A percentile compares a stretch with the other conserved stretches of the same genome.
Evolutionary conservation across 1,140 invertebrate species (phyloP).

Genomic region (Tribolium castaneum): DNA sequence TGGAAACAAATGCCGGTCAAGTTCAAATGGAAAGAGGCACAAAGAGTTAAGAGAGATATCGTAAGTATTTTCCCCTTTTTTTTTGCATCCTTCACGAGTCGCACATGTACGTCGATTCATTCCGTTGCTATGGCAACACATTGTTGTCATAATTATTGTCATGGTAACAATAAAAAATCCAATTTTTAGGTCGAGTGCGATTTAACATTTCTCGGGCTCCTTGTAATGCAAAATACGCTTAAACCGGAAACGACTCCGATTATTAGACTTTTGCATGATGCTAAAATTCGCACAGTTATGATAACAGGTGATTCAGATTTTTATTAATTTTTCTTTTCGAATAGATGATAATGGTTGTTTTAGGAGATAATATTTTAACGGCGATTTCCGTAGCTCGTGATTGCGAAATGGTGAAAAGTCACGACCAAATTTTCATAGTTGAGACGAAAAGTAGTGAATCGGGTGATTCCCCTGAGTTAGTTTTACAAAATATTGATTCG

Average conservation of each 20-base stretch:
- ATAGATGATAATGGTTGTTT: constrained; percentile 44
- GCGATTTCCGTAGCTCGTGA: constrained; percentile 92
- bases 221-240: constrained; percentile 91
- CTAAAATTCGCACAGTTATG: constrained; percentile 90
- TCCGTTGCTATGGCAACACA: neutral
- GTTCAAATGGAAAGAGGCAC: constrained; percentile 72
- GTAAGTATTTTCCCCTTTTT: constrained; percentile 57
- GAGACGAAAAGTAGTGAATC: neutral
- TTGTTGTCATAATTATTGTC: too few relatives aligned
- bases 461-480: neutral
- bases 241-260: constrained; percentile 86
- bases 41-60: constrained; percentile 68
- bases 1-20: constrained; percentile 73
- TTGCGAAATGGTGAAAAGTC: constrained; percentile 84
- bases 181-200: constrained; percentile 77
- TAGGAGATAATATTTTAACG: constrained; percentile 93
- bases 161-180: too few relatives aligned
- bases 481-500: neutral
- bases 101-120: neutral
- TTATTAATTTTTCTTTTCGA: too few relatives aligned
- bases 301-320: constrained; percentile 78
- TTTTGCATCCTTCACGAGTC: neutral
- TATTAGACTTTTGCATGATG: constrained; percentile 79
- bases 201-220: constrained; percentile 85
- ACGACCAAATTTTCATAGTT: constrained; percentile 80